A percentile compares a stretch with the other conserved stretches of the same genome.
Conservation (phyloP, 2,888 invertebrate genomes). For the Dendrolimus pini region DNA sequence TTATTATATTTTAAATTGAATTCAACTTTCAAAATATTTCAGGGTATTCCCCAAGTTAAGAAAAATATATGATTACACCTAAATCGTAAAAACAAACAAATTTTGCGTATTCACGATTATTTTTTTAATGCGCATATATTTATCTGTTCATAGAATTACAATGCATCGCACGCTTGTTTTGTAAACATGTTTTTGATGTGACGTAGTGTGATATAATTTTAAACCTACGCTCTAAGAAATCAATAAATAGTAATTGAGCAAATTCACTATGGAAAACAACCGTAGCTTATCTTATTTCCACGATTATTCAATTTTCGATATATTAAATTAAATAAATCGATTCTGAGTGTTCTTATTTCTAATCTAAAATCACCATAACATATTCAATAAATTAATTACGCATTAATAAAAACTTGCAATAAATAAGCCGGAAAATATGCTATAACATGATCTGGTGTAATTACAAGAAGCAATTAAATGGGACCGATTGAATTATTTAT, state of each 20-base stretch:
- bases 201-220: conserved; percentile 13
- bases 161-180: conserved; percentile 12
- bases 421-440: neutral
- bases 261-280: neutral
- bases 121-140: neutral
- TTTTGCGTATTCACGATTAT: neutral
- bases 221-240: neutral
- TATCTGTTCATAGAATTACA: conserved; percentile 1
- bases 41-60: no score
- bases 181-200: conserved; percentile 34
- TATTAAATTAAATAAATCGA: no score
- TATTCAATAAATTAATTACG: neutral
- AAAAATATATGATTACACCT: no score
- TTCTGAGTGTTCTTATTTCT: no score
- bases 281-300: no score
- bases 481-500: neutral
- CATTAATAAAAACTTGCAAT: neutral
- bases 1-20: no score
- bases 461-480: neutral
- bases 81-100: neutral
- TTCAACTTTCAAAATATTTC: no score
- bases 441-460: neutral
- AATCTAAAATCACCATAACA: no score
- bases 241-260: neutral
- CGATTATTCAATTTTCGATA: no score